A percentile compares a stretch with the other conserved stretches of the same genome.
Evolutionary conservation across 2,113 vertebrate genomes (phyloP).

Genomic region (Leptodactylus fuscus): DNA sequence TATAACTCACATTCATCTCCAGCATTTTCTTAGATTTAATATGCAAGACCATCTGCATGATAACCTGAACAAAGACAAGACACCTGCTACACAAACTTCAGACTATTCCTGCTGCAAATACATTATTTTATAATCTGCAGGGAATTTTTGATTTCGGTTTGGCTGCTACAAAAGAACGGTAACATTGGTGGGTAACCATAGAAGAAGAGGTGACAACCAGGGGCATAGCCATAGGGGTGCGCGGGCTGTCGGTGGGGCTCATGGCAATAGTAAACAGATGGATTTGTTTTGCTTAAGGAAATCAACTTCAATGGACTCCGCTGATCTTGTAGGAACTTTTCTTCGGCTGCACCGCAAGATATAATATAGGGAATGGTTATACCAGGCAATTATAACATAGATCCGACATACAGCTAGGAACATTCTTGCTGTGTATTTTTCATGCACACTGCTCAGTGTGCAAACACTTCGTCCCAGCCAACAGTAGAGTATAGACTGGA

Average conservation of each 20-base stretch:
- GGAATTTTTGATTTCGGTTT: not conserved
- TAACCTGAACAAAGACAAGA: not conserved
- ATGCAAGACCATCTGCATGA: not conserved
- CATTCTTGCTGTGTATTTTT: conserved; percentile 19
- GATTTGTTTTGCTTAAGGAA: too few species aligned
- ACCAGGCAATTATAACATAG: not conserved
- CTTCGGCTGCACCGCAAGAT: not conserved
- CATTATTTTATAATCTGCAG: not conserved
- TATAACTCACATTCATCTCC: too few species aligned
- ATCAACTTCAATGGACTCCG: too few species aligned
- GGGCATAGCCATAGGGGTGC: too few species aligned
- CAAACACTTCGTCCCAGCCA: conserved; percentile 31
- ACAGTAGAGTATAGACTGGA: conserved; percentile 60
- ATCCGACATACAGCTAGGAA: not conserved
- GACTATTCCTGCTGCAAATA: not conserved
- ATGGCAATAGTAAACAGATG: too few species aligned
- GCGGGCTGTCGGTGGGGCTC: too few species aligned
- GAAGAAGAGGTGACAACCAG: too few species aligned
- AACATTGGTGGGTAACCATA: too few species aligned
- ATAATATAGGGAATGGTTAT: not conserved
- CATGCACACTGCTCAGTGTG: not conserved
- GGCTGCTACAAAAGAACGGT: too few species aligned
- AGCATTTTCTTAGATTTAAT: not conserved
- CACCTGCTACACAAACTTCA: not conserved
- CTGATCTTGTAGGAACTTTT: not conserved